Base-by-base conservation (phyloP, 2,797 vertebrate genomes). In the Enteromius argenteus region DNA sequence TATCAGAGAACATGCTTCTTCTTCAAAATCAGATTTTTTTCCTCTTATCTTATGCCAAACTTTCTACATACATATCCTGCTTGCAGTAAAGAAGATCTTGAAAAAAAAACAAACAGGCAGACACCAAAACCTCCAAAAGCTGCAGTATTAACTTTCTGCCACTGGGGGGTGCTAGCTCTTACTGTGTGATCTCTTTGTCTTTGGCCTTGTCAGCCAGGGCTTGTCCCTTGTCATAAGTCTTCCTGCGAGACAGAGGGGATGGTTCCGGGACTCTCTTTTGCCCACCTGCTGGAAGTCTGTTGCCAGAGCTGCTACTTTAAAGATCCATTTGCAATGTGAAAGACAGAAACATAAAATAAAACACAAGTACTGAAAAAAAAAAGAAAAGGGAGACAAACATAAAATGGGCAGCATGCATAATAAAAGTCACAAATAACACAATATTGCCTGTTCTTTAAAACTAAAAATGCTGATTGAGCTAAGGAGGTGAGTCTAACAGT, bases 141-240 rank as follows among this genome's bases (percentile, higher is more conserved):
- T 2, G 30, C 32, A 81, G 64, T 62, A 80, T 71, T 69, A 69
- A 84, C 84, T 78, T 86, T 80, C 88, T 85, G 86, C 60, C 85
- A 88, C 86, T 87, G 79, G 75, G 72, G 80, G 81, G 86, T 88
- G 13, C 90, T 83, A 89, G 83, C 89, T 92, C 98, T 98, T 97
- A 99, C 98, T 96, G 96, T 95, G 97, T 98, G 58, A 96, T 96
- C 89, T 99, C 98, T 95, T 97, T 99, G 91, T 94, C 85, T 93
- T 97, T 99, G 92, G 95, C 89, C 92, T 95, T 98, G 88, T 98
- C 96, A 75, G 92, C 78, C 81, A 93, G 90, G 85, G 93, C 91
- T 80, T 94, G 93, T 56, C 90, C 91, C 93, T 96, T 99, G 89
- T 99, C 97, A 94, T 96, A 97, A 56, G 93, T 88, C 96, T 98